Conservation (phyloP, 2,888 invertebrate genomes). For the Crematogaster levior region DNA sequence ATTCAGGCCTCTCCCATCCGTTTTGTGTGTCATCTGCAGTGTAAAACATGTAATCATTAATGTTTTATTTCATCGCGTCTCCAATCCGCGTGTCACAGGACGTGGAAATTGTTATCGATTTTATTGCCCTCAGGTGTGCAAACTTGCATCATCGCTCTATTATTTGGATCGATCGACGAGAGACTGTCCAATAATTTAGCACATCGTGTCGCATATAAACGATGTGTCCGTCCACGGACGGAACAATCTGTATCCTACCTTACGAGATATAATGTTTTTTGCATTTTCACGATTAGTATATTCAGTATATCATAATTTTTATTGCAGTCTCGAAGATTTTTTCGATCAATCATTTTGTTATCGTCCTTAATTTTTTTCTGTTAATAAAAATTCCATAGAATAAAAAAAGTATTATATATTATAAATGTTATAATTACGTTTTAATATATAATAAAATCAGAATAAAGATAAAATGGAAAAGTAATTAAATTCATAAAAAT, state of each 20-base stretch:
- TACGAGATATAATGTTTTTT: background rate
- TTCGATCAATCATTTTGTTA: background rate
- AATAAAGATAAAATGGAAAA: background rate
- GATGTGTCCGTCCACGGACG: background rate
- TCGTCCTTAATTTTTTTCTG: background rate
- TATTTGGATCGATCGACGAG: constrained; percentile 9
- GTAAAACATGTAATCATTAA: constrained; percentile 12
- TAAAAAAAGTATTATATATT: background rate
- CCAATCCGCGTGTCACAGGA: constrained; percentile 12
- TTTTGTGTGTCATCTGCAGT: constrained; percentile 9
- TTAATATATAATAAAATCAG: background rate
- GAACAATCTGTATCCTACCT: background rate
- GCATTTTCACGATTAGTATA: background rate
- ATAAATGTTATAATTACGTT: constrained; percentile 11
- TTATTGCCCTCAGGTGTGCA: constrained; percentile 28
- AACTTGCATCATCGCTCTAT: background rate
- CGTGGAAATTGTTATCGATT: constrained; percentile 46
- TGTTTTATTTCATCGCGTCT: background rate
- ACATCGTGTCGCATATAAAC: background rate
- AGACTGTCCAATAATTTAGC: constrained; percentile 29
- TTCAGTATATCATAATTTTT: background rate
- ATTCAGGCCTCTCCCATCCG: too few relatives aligned
- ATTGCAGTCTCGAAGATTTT: background rate
- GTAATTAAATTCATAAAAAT: background rate
- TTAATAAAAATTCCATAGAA: background rate